phyloP scores from a whole-genome alignment of 2,113 vertebrate genomes.

The Clarias macrocephalus region DNA sequence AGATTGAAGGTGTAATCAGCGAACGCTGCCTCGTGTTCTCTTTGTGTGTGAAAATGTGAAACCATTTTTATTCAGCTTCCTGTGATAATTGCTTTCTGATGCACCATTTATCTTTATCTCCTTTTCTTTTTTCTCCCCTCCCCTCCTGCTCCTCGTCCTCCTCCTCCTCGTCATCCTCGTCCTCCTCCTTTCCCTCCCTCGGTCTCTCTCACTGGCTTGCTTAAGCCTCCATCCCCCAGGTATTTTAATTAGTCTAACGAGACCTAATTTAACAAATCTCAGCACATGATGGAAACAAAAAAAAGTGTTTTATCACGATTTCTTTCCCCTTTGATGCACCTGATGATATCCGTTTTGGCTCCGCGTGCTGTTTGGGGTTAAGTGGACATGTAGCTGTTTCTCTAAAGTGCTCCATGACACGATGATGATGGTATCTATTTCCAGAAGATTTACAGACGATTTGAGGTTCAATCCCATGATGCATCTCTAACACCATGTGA shows the following conservation, averaged over 20 bases:
- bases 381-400: constrained; percentile 22
- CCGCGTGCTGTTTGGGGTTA: neutral
- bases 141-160: constrained; percentile 7
- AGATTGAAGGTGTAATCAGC: constrained; percentile 56
- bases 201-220: constrained; percentile 36
- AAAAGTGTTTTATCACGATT: constrained; percentile 40
- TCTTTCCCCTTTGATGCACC: constrained; percentile 20
- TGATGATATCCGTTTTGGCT: constrained; percentile 18
- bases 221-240: constrained; percentile 51
- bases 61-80: constrained; percentile 67
- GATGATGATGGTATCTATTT: constrained; percentile 13
- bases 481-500: neutral
- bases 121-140: constrained; percentile 36
- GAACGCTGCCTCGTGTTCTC: constrained; percentile 56
- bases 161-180: neutral
- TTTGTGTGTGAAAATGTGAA: constrained; percentile 58
- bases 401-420: constrained; percentile 17
- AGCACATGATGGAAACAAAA: constrained; percentile 49
- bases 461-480: neutral
- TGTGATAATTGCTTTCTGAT: constrained; percentile 69
- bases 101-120: constrained; percentile 57
- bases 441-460: constrained; percentile 8
- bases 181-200: constrained; percentile 16
- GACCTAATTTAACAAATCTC: constrained; percentile 50
- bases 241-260: constrained; percentile 57